These are phyloP conservation scores for Formicarius rufipectus DNA, from an alignment of 2,113 vertebrate species.

Conservation along the genomic window DNA sequence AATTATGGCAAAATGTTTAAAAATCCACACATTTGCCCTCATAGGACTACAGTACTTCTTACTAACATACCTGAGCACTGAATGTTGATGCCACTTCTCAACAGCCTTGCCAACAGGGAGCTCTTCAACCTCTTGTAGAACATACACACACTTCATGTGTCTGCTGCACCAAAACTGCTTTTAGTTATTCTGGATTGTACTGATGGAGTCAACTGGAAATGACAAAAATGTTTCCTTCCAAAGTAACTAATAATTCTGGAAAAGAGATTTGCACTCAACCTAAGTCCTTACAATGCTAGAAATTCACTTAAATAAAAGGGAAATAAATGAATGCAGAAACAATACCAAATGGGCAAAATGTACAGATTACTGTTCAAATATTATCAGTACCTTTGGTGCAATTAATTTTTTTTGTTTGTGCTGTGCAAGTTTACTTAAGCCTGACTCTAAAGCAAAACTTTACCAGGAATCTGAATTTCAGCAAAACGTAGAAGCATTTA, in stretches of 20 bases:
- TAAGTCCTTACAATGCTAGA: constrained; percentile 47
- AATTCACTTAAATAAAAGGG: constrained; percentile 44
- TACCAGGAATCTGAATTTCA: constrained; percentile 62
- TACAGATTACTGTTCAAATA: constrained; percentile 32
- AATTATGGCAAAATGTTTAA: constrained; percentile 97
- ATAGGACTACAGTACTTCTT: constrained; percentile 98
- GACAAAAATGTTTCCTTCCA: constrained; percentile 56
- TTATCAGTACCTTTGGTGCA: constrained; percentile 66
- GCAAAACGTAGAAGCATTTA: constrained; percentile 66
- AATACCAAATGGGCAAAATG: neutral
- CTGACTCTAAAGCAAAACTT: constrained; percentile 56
- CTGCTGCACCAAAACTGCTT: constrained; percentile 66
- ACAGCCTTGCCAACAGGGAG: constrained; percentile 54
- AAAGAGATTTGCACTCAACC: constrained; percentile 47
- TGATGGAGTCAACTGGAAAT: constrained; percentile 46
- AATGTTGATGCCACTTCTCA: constrained; percentile 74
- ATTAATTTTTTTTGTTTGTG: constrained; percentile 20
- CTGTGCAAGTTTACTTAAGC: constrained; percentile 68
- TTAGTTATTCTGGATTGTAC: constrained; percentile 17
- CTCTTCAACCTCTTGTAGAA: constrained; percentile 56
- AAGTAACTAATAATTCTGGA: constrained; percentile 26
- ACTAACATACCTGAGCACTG: constrained; percentile 98
- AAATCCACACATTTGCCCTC: constrained; percentile 88
- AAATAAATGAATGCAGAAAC: constrained; percentile 40
- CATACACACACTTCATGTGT: constrained; percentile 46